Evolutionary conservation across 2,888 invertebrate genomes (phyloP), one percentile per base, ranked within the genome.

Genomic region (Drosophila sordidapex): DNA sequence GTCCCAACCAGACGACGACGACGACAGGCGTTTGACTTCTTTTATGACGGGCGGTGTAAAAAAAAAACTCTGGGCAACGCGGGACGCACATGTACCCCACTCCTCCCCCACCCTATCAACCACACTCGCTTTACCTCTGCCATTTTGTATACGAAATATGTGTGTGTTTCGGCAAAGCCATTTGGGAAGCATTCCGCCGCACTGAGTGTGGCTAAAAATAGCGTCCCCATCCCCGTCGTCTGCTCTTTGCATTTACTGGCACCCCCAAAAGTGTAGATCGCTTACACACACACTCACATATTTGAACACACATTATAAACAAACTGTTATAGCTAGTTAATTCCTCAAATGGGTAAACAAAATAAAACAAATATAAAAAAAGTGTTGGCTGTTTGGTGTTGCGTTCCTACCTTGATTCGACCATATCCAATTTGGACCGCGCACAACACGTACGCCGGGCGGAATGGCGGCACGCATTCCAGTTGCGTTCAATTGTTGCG

Each of bases 341-440:
- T 85, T 64, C 62, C 62, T 60, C 56, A 76, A 79, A 75, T 75
- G 73, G 75, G 35, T 81, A 83, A 83, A 79, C 80, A 77, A 76
- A 43, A 40, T 21, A 15, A 27, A 54, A 15, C 71, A 76, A 76
- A 65, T 36, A n/a, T 18, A 33, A 65, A 40, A 40, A 29, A 21
- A 31, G 49, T 70, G 58, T 58, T 73, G 51, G 35, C 35, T 40
- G 46, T 25, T 51, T 31, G 25, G 31, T 46, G 53, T 7, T 53
- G 63, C 36, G 40, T 40, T 74, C 82, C 89, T 93, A 95, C 95
- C 95, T 94, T 97, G 97, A 92, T 96, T 95, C 63, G 94, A 95
- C 97, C 97, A 97, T 91, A 95, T 95, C 97, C 97, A 97, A 93
- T 97, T 96, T 40, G 96, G 96, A 21, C 97, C 97, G 63, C 97